A percentile compares a stretch with the other conserved stretches of the same genome.
These are phyloP conservation scores for Bombus balteatus DNA, from an alignment of 1,140 invertebrate genomes.

Conservation along the genomic window DNA sequence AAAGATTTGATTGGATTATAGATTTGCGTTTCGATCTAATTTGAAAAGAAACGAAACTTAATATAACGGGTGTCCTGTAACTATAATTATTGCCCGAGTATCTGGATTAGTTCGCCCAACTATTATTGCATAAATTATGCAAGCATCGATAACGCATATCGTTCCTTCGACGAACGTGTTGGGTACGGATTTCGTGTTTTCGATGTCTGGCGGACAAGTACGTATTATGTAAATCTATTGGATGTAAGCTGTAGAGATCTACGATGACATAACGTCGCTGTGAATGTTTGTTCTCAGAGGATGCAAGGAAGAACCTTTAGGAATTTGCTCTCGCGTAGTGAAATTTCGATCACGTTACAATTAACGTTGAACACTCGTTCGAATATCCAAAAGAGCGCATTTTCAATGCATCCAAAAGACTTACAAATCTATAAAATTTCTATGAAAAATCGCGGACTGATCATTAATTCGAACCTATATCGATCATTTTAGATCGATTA, in stretches of 20 bases:
- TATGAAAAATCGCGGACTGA: too few species aligned
- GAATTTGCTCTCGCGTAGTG: not conserved
- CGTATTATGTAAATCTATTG: not conserved
- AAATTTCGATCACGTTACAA: not conserved
- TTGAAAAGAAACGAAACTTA: too few species aligned
- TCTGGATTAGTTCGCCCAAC: constrained; percentile 13
- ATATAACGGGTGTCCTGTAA: too few species aligned
- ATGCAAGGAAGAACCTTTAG: not conserved
- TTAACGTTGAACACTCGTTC: not conserved
- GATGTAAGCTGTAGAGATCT: not conserved
- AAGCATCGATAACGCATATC: not conserved
- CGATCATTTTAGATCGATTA: too few species aligned
- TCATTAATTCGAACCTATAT: too few species aligned
- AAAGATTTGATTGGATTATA: not conserved
- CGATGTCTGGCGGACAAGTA: not conserved
- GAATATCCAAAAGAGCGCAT: too few species aligned
- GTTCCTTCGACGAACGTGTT: not conserved
- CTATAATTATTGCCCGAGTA: not conserved
- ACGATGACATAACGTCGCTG: not conserved
- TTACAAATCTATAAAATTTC: too few species aligned
- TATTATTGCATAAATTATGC: not conserved
- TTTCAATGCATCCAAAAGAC: too few species aligned
- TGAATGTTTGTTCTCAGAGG: not conserved
- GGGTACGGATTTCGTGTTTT: not conserved
- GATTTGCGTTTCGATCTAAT: too few species aligned